Base-by-base conservation (phyloP, 1,140 invertebrate genomes). In the Akabosia matsudoensis region DNA sequence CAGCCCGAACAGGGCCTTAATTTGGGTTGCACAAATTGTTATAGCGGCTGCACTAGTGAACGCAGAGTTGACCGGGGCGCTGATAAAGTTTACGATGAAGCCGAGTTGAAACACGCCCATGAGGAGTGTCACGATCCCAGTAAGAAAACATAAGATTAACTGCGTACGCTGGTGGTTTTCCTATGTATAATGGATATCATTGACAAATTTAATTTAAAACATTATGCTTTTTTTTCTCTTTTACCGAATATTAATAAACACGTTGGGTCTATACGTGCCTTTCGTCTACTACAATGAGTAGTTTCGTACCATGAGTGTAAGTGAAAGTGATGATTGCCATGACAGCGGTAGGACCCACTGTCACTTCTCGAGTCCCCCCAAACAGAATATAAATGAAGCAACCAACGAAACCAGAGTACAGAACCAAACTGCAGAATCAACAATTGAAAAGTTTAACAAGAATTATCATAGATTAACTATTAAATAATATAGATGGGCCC, bases 1-100 rank as follows among this genome's bases (percentile, higher is more conserved):
- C 7, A 96, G 84, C 0, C 94, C 94, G 13, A 95, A 84, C 0
- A 96, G 85, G 70, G 90, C 90, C 84, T 94, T 97, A 0, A 97
- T 84, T 85, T 98, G 96, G 0, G 93, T 93, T 10, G 91, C 89
- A 0, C 92, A 92, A 64, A 97, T 97, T 67, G 96, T 96, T 7
- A 97, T 88, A 18, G 96, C 95, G 0, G 95, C 96, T n/a, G 88
- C 88, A 14, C 61, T 61, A 3, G 74, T 74, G 54, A 80, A 80
- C 13, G 74, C 79, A 22, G 64, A 72, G 0, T 95, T 96, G 16
- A 97, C 95, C 2, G 96, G 94, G 61, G 93, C 90, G 0, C 95
- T 96, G 82, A 98, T 97, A 84, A 97, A 98, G 84, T 96, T 94
- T 70, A 97, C 92, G 24, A 97, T 87, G 78, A 97, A 95, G 81